Base-by-base conservation (phyloP, 2,888 invertebrate genomes). In the Sesamia inferens region DNA sequence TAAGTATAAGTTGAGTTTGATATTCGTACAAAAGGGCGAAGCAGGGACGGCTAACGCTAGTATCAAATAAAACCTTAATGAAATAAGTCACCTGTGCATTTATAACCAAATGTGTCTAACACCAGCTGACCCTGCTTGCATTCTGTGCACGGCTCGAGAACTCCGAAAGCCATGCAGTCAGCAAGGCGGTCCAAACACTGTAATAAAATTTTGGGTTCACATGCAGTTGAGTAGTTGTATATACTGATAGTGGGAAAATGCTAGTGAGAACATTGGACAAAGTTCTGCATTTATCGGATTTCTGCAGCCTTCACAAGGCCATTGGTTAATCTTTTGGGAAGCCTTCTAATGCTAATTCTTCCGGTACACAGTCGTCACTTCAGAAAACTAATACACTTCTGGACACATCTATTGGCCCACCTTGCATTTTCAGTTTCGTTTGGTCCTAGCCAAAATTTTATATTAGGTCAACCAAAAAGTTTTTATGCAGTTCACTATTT, bases 151-250 rank as follows among this genome's bases (percentile, higher is more conserved):
- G 97, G 97, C 76, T 97, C 93, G 5, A 99, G 95, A 4, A 97
- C 97, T 48, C 99, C 99, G 95, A 99, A 99, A 0, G 97, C 97
- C 97, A 99, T 97, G 51, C 97, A 96, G 93, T 99, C 99, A 14
- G 98, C 97, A 8, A 99, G 92, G 68, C 96, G 96, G 92, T 99
- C 98, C 73, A 98, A 91, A 72, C 98, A 97, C 98, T 98, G 89
- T 47, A 95, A 94, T 62, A 79, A 76, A 74, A 44, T 31, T 31
- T n/a, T 19, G n/a, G n/a, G 5, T 54, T 47, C 31, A 31, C 6
- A n/a, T 51, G 10, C 19, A 59, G 42, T 58, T 24, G 22, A 22
- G 1, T 47, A 24, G 42, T 16, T 39, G 5, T 47, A 13, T 16
- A 31, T 22, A n/a, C 14, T 1, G 44, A 5, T 10, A 22, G 10